Evolutionary conservation across 2,797 vertebrate genomes (phyloP).

Genomic region (Valencia hispanica): DNA sequence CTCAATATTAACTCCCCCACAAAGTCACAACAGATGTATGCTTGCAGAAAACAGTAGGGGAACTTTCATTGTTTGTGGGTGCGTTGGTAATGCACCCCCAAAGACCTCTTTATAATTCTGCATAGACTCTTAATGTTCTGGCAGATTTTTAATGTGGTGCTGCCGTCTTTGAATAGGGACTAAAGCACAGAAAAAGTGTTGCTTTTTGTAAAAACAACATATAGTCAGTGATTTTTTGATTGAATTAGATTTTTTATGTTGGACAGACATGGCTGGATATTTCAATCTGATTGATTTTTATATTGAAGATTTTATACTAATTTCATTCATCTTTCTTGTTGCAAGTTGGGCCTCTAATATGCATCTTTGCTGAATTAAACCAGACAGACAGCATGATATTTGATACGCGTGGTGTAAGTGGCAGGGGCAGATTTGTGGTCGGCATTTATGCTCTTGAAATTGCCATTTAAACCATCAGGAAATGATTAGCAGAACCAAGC

Average conservation of each 20-base stretch:
- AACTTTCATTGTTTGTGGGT: not conserved
- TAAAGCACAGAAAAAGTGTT: not conserved
- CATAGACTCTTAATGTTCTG: not conserved
- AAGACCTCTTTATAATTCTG: not conserved
- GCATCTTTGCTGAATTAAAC: not conserved
- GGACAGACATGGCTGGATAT: not conserved
- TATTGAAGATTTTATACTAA: not conserved
- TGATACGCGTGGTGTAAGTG: not conserved
- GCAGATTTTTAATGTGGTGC: not conserved
- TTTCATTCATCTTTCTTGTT: not conserved
- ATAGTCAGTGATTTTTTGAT: not conserved
- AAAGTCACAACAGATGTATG: not conserved
- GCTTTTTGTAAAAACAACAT: not conserved
- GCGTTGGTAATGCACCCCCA: not conserved
- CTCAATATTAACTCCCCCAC: not conserved
- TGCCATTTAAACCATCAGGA: conserved; percentile 6
- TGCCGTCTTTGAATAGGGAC: not conserved
- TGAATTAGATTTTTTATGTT: not conserved
- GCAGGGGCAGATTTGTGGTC: not conserved
- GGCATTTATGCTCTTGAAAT: not conserved
- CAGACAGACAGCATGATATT: not conserved
- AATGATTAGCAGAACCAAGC: not conserved
- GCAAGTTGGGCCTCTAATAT: not conserved
- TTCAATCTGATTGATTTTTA: not conserved
- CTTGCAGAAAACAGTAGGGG: not conserved